A percentile compares a stretch with the other conserved stretches of the same genome.
Conservation (phyloP, 2,113 vertebrate species). For the Narcine bancroftii region DNA sequence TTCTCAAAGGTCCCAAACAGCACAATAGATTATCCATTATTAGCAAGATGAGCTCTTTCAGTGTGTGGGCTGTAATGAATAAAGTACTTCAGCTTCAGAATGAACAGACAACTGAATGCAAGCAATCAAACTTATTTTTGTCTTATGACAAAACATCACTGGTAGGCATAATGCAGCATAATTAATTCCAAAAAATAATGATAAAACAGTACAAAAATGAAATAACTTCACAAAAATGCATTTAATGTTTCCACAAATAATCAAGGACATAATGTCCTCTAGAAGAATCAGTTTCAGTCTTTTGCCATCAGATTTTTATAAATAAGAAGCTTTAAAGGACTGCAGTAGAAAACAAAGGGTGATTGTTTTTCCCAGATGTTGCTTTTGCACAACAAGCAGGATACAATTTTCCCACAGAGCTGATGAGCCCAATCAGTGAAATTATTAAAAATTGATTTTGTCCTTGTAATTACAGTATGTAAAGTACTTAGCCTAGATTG, state of each 20-base stretch:
- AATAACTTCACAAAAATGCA: constrained; percentile 57
- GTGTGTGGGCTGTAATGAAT: constrained; percentile 75
- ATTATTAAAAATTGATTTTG: constrained; percentile 99
- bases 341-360: constrained; percentile 98
- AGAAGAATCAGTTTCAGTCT: constrained; percentile 63
- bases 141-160: constrained; percentile 55
- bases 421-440: constrained; percentile 99
- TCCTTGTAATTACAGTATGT: constrained; percentile 99
- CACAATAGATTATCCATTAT: constrained; percentile 73
- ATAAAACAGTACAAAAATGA: constrained; percentile 40
- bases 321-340: constrained; percentile 75
- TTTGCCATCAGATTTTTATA: constrained; percentile 50
- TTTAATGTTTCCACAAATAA: constrained; percentile 70
- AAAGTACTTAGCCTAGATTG: constrained; percentile 99
- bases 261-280: constrained; percentile 80
- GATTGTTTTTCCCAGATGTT: constrained; percentile 99
- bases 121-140: constrained; percentile 75
- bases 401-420: constrained; percentile 99
- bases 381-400: constrained; percentile 99
- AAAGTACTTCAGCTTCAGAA: constrained; percentile 75
- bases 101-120: constrained; percentile 80
- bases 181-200: constrained; percentile 37
- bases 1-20: constrained; percentile 77
- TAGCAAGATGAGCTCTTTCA: constrained; percentile 78
- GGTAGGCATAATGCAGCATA: constrained; percentile 34